These are phyloP conservation scores for Lepidochrysops patricia DNA, from an alignment of 2,888 invertebrate species.

Conservation along the genomic window DNA sequence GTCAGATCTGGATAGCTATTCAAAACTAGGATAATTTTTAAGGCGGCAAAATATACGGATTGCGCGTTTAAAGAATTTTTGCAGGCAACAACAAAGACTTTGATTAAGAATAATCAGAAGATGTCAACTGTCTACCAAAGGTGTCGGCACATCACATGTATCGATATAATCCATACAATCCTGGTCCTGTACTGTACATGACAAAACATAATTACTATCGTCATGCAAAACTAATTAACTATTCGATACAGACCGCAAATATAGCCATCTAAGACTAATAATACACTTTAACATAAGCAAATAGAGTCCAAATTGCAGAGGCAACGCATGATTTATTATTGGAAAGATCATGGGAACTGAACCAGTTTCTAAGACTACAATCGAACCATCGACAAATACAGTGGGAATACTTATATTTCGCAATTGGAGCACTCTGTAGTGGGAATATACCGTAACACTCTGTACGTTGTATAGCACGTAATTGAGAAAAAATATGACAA, in stretches of 20 bases:
- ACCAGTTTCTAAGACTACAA: slow-evolving; percentile 29
- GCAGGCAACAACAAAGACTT: too few species aligned
- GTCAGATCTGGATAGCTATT: too few species aligned
- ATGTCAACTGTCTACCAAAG: too few species aligned
- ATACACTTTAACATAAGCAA: background rate
- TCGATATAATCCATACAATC: background rate
- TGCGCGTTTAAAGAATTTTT: too few species aligned
- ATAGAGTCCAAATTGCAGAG: background rate
- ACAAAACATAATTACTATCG: slow-evolving; percentile 3
- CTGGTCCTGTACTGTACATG: background rate
- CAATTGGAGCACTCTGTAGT: slow-evolving; percentile 4
- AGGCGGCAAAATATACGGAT: too few species aligned
- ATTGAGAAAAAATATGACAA: too few species aligned
- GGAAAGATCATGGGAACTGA: slow-evolving; percentile 28
- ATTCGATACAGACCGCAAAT: background rate
- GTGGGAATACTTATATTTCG: slow-evolving; percentile 19
- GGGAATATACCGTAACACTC: background rate
- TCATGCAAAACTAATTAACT: background rate
- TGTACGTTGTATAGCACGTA: background rate
- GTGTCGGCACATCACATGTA: background rate
- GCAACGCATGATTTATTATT: slow-evolving; percentile 21
- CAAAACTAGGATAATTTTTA: too few species aligned
- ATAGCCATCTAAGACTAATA: background rate
- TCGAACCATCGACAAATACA: slow-evolving; percentile 26
- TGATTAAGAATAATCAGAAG: background rate